phyloP scores from a whole-genome alignment of 2,113 vertebrate species.

The Chloropsis cyanopogon region DNA sequence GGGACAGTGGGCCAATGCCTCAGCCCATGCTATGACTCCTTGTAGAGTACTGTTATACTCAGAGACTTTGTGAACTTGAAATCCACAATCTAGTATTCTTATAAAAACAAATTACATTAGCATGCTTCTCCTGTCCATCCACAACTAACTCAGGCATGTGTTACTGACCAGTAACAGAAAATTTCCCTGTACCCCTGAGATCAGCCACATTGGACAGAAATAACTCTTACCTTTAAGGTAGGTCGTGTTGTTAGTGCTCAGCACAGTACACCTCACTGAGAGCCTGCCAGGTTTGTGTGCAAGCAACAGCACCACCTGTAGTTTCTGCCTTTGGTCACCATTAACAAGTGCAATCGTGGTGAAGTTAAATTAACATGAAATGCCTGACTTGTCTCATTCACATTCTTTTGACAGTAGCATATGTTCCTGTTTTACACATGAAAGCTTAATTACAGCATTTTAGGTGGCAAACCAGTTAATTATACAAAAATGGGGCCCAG shows the following conservation, averaged over 20 bases:
- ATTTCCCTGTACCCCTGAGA: neutral
- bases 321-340: neutral
- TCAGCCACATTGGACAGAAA: neutral
- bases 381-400: slow-evolving; percentile 43
- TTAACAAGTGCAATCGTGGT: neutral
- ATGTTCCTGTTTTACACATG: slow-evolving; percentile 50
- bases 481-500: slow-evolving; percentile 36
- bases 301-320: neutral
- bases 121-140: neutral
- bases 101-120: neutral
- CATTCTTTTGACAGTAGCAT: slow-evolving; percentile 37
- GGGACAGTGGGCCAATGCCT: neutral
- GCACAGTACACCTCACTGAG: neutral
- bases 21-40: neutral
- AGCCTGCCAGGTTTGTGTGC: neutral
- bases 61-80: neutral
- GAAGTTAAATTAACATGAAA: slow-evolving; percentile 34
- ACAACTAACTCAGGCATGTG: rapidly evolving
- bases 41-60: neutral
- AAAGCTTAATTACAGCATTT: slow-evolving; percentile 61
- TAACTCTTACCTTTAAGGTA: neutral
- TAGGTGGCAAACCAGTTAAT: slow-evolving; percentile 54
- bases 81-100: neutral
- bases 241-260: rapidly evolving
- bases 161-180: neutral